phyloP scores from a whole-genome alignment of 2,797 vertebrate genomes.

The Harpagifer antarcticus region DNA sequence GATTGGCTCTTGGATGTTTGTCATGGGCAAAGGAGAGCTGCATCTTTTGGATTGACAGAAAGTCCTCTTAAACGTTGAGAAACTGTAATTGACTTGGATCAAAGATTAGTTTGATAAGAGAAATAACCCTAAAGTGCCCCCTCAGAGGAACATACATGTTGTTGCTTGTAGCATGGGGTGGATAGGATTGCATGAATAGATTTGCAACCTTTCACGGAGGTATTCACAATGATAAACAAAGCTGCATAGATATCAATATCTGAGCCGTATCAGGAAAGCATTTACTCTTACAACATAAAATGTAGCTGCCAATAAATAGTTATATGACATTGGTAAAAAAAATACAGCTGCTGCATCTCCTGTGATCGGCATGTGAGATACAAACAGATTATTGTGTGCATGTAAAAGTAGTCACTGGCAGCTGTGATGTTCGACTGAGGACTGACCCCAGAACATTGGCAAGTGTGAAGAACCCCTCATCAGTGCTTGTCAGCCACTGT shows the following conservation, averaged over 20 bases:
- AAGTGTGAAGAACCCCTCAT: conserved; percentile 69
- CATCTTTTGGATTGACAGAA: too few relatives aligned
- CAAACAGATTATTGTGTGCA: conserved; percentile 59
- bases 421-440: conserved; percentile 64
- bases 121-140: too few relatives aligned
- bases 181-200: not conserved
- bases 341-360: conserved; percentile 12
- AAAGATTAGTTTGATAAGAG: too few relatives aligned
- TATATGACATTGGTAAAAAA: not conserved
- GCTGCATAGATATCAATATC: not conserved
- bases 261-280: not conserved
- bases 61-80: too few relatives aligned
- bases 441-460: conserved; percentile 67
- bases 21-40: not conserved
- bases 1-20: not conserved
- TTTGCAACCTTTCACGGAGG: not conserved
- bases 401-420: conserved; percentile 72
- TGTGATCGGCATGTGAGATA: conserved; percentile 8
- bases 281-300: too few relatives aligned
- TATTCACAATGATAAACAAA: not conserved
- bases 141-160: too few relatives aligned
- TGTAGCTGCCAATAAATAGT: not conserved
- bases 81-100: too few relatives aligned
- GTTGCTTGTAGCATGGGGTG: not conserved
- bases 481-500: conserved; percentile 68